Evolutionary conservation across 92 coral and sea anemone genomes (phyloP).

Genomic region (Zoanthus gigantus): DNA sequence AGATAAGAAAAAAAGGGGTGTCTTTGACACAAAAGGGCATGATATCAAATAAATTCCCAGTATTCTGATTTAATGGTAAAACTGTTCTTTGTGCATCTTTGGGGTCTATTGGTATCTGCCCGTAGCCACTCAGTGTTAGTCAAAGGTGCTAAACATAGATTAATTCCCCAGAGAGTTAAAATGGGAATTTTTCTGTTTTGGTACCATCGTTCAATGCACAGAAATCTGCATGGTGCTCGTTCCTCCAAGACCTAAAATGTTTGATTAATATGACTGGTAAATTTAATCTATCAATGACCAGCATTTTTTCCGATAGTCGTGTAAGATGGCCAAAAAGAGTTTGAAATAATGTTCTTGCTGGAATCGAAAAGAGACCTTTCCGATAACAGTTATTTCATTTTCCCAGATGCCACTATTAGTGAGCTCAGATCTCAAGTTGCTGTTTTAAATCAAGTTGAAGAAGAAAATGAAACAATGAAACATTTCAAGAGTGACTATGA

Average conservation of each 20-base stretch:
- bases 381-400: background rate
- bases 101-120: slow-evolving; percentile 57
- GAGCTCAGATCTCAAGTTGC: slow-evolving; percentile 74
- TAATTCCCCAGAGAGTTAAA: slow-evolving; percentile 52
- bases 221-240: background rate
- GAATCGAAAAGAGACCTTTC: background rate
- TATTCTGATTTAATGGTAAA: slow-evolving; percentile 59
- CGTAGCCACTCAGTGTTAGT: slow-evolving; percentile 52
- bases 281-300: too few species aligned
- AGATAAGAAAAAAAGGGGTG: slow-evolving; percentile 35
- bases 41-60: slow-evolving; percentile 50
- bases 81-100: slow-evolving; percentile 40
- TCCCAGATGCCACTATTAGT: slow-evolving; percentile 74
- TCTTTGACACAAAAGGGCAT: slow-evolving; percentile 65
- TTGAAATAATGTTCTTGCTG: too few species aligned
- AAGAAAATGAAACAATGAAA: slow-evolving; percentile 78
- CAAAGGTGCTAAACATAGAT: background rate
- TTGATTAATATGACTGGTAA: too few species aligned
- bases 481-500: slow-evolving; percentile 75
- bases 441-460: slow-evolving; percentile 64
- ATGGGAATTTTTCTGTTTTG: slow-evolving; percentile 59
- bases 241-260: too few species aligned
- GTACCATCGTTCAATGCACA: slow-evolving; percentile 27
- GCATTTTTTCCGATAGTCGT: too few species aligned
- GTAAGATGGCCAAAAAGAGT: too few species aligned